Evolutionary conservation across 2,888 invertebrate genomes (phyloP).

Genomic region (Chironomus riparius): DNA sequence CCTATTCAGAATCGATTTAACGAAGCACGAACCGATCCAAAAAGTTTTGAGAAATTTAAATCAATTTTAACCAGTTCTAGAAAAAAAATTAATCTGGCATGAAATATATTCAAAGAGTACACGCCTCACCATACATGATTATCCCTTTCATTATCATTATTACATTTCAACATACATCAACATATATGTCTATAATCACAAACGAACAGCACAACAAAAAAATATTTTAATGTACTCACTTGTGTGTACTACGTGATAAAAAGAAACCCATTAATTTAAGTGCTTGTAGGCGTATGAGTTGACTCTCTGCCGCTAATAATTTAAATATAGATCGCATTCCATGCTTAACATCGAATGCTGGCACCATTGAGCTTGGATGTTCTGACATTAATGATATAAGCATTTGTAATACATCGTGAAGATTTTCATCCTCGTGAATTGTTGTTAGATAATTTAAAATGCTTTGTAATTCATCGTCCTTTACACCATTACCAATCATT

Average conservation of each 20-base stretch:
- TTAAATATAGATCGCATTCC: conserved; percentile 97
- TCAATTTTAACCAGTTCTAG: too few species aligned
- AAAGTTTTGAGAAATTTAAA: too few species aligned
- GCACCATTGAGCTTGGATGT: conserved; percentile 98
- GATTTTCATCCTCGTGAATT: conserved; percentile 97
- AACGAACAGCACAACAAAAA: too few species aligned
- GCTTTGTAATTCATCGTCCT: conserved; percentile 97
- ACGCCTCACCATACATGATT: neutral
- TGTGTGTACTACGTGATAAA: conserved; percentile 94
- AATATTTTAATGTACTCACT: conserved; percentile 51
- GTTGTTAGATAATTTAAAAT: conserved; percentile 97
- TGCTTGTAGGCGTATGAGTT: conserved; percentile 89
- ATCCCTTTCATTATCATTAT: neutral
- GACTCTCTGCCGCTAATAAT: conserved; percentile 89
- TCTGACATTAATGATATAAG: conserved; percentile 95
- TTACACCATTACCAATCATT: conserved; percentile 92
- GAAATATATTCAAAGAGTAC: too few species aligned
- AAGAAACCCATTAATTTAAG: conserved; percentile 96
- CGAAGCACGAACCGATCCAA: too few species aligned
- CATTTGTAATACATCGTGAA: conserved; percentile 96
- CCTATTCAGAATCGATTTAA: too few species aligned
- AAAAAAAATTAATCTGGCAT: too few species aligned
- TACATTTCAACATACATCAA: too few species aligned
- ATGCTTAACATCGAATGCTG: conserved; percentile 95
- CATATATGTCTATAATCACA: too few species aligned